A percentile compares a stretch with the other conserved stretches of the same genome.
Evolutionary conservation across 1,140 invertebrate species (phyloP).

Genomic region (Trissolcus basalis): DNA sequence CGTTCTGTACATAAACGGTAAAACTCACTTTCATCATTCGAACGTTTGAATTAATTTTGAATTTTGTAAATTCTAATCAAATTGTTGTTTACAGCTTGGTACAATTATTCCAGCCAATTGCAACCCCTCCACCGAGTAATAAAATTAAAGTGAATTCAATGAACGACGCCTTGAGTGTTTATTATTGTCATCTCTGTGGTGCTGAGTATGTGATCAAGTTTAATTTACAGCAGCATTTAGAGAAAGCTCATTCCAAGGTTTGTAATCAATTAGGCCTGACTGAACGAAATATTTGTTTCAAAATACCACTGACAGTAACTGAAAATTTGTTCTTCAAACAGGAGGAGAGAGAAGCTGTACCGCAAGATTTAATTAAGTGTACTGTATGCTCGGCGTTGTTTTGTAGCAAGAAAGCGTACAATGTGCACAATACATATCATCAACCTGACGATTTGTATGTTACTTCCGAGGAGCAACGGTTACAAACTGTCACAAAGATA

Average conservation of each 20-base stretch:
- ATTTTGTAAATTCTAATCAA: no score
- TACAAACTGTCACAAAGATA: conserved; percentile 77
- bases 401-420: conserved; percentile 81
- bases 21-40: no score
- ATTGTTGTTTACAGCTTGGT: conserved; percentile 72
- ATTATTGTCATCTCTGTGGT: conserved; percentile 83
- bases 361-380: conserved; percentile 79
- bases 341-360: conserved; percentile 77
- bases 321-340: conserved; percentile 30
- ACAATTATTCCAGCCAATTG: conserved; percentile 75
- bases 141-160: conserved; percentile 79
- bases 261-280: no score
- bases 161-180: conserved; percentile 78
- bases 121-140: conserved; percentile 78
- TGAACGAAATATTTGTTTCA: no score
- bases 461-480: conserved; percentile 79
- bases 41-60: no score
- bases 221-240: conserved; percentile 81
- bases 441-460: conserved; percentile 80
- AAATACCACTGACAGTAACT: no score
- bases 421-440: conserved; percentile 81
- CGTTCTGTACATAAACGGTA: conserved; percentile 80
- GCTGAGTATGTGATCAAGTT: conserved; percentile 82
- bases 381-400: conserved; percentile 82
- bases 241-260: conserved; percentile 76